Evolutionary conservation across 2,888 invertebrate genomes (phyloP).

Genomic region (Eustalomyia histrio): DNA sequence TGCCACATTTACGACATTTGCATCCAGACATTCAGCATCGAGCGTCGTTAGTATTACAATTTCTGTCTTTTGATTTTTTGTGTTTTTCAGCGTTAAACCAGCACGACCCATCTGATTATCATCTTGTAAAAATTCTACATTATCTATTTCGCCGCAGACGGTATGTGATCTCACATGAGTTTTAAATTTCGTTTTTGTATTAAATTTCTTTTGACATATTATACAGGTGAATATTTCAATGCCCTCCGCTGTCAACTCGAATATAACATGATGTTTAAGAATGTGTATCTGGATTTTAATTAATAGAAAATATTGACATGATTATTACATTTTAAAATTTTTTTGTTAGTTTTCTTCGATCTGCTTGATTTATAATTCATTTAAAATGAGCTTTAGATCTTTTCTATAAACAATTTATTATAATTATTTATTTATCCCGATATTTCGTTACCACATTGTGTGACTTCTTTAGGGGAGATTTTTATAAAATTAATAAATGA

Average conservation of each 20-base stretch:
- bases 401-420: too few relatives aligned
- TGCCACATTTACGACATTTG: constrained; percentile 66
- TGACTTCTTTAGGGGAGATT: too few relatives aligned
- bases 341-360: too few relatives aligned
- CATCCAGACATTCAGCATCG: constrained; percentile 52
- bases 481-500: too few relatives aligned
- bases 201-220: constrained; percentile 70
- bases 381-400: too few relatives aligned
- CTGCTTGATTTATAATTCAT: too few relatives aligned
- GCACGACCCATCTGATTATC: constrained; percentile 1
- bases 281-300: constrained; percentile 69
- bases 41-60: constrained; percentile 11
- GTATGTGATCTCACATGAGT: constrained; percentile 73
- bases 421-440: too few relatives aligned
- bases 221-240: constrained; percentile 68
- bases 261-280: constrained; percentile 70
- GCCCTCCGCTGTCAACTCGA: constrained; percentile 38
- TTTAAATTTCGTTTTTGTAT: constrained; percentile 69
- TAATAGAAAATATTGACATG: too few relatives aligned
- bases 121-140: constrained; percentile 20
- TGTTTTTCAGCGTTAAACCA: not conserved
- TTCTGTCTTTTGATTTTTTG: not conserved
- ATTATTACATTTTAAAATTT: too few relatives aligned
- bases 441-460: too few relatives aligned
- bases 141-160: constrained; percentile 33